phyloP scores from a whole-genome alignment of 2,797 vertebrate genomes.

The Falco cherrug region DNA sequence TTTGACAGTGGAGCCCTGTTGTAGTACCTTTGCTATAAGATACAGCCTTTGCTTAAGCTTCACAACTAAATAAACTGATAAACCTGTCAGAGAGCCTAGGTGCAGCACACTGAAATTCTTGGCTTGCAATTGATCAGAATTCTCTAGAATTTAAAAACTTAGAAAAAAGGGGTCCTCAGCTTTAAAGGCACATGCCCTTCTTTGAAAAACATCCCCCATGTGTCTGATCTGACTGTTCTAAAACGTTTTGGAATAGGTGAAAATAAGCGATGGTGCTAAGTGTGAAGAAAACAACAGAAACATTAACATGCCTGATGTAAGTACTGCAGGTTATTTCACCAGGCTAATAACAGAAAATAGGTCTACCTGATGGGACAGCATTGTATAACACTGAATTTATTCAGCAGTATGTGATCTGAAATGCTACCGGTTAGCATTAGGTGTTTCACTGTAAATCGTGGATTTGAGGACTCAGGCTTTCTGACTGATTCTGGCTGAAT shows the following conservation, averaged over 20 bases:
- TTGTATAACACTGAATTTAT: background rate
- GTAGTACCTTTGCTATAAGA: background rate
- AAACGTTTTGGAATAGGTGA: rapidly evolving
- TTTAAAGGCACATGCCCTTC: background rate
- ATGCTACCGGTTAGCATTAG: background rate
- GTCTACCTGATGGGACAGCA: background rate
- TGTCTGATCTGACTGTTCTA: background rate
- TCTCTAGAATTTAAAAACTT: background rate
- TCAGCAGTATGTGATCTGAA: background rate
- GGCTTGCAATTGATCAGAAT: background rate
- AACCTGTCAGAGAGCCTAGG: background rate
- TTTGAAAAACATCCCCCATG: background rate
- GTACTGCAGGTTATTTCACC: background rate
- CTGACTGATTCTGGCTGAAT: background rate
- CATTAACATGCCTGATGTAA: background rate
- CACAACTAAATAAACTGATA: background rate
- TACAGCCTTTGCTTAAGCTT: background rate
- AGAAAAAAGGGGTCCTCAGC: background rate
- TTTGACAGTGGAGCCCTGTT: background rate
- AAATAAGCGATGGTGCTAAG: rapidly evolving
- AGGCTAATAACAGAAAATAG: background rate
- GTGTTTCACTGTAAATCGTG: background rate
- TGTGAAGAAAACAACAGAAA: background rate
- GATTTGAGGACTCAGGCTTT: background rate
- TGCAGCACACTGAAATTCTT: background rate